Evolutionary conservation across 2,888 invertebrate genomes (phyloP).

Genomic region (Flexamia atlantica): DNA sequence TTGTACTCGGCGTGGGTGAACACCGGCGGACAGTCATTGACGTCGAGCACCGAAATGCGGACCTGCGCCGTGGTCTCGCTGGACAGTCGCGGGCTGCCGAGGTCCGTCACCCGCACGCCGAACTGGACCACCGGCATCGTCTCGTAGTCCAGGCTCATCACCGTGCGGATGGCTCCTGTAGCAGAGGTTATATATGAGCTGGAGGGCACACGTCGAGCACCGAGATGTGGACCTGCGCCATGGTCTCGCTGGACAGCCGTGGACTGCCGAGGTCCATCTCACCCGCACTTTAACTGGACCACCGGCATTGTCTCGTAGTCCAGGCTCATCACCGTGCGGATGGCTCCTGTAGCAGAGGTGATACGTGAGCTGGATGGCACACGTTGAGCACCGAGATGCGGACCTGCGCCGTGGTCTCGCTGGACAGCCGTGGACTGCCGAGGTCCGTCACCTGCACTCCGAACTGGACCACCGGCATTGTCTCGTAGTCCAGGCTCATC

Average conservation of each 20-base stretch:
- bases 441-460: slow-evolving; percentile 90
- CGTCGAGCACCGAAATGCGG: slow-evolving; percentile 86
- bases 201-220: slow-evolving; percentile 92
- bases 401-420: slow-evolving; percentile 88
- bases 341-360: slow-evolving; percentile 80
- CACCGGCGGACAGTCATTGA: slow-evolving; percentile 94
- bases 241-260: slow-evolving; percentile 85
- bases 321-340: slow-evolving; percentile 85
- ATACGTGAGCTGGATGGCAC: slow-evolving; percentile 83
- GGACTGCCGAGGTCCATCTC: slow-evolving; percentile 91
- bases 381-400: slow-evolving; percentile 87
- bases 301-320: slow-evolving; percentile 86
- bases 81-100: slow-evolving; percentile 89
- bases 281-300: slow-evolving; percentile 92
- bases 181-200: slow-evolving; percentile 67
- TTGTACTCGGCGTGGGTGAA: slow-evolving; percentile 86
- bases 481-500: slow-evolving; percentile 89
- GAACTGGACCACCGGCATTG: slow-evolving; percentile 84
- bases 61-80: slow-evolving; percentile 90
- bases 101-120: slow-evolving; percentile 90
- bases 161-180: slow-evolving; percentile 87
- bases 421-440: slow-evolving; percentile 89
- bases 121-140: slow-evolving; percentile 83
- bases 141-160: slow-evolving; percentile 90
- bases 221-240: slow-evolving; percentile 87